Evolutionary conservation across 2,888 invertebrate species (phyloP), one percentile per base, ranked within the genome.

Genomic region (Corbicula japonica): DNA sequence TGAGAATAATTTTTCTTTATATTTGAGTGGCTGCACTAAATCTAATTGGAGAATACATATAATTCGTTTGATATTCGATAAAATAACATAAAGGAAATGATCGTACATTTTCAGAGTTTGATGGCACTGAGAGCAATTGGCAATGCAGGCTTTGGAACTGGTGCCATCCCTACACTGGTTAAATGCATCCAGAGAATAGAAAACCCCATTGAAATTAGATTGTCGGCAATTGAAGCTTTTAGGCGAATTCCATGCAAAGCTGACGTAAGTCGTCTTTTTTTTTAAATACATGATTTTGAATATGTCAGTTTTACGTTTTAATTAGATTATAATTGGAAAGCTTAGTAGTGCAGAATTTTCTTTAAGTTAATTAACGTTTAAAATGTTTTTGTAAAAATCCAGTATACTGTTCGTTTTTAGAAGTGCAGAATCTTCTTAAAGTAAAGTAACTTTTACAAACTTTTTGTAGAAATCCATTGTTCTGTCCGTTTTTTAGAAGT

Each of bases 51-150:
- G n/a, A n/a, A n/a, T n/a, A n/a, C n/a, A n/a, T n/a, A n/a, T n/a
- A n/a, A n/a, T n/a, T n/a, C n/a, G n/a, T n/a, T n/a, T n/a, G n/a
- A n/a, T n/a, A n/a, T n/a, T n/a, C n/a, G n/a, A n/a, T n/a, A n/a
- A n/a, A n/a, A n/a, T n/a, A n/a, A n/a, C n/a, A n/a, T n/a, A n/a
- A n/a, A n/a, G n/a, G n/a, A n/a, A n/a, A n/a, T n/a, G n/a, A n/a
- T n/a, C n/a, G n/a, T n/a, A n/a, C 12, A 23, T 46, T 65, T 74
- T 50, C 61, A 89, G 90, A 94, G 96, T 58, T 94, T 97, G 79
- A 95, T 97, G 85, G 95, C 96, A 12, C 94, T 98, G 28, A 98
- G 98, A 94, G 97, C 97, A 0, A 93, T 98, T 4, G 97, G 97
- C 21, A 99, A 98, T 92, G 96, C 97, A 85, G 98, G 98, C 0